Evolutionary conservation across 2,888 invertebrate species (phyloP).

Genomic region (Pristionchus mayeri): DNA sequence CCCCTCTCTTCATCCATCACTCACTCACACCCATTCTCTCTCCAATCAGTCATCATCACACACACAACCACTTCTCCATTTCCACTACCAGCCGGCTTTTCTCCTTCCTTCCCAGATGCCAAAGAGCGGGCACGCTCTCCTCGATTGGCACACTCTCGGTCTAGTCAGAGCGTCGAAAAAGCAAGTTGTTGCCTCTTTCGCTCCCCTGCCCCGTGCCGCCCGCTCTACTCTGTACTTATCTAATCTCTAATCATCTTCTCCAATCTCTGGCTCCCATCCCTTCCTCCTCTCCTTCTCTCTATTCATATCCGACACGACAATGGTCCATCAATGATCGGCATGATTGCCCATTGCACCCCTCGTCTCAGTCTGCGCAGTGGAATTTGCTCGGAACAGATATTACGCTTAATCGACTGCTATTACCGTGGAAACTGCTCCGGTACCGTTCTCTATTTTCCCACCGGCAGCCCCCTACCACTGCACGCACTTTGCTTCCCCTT

Average conservation of each 20-base stretch:
- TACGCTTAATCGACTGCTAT: too few relatives aligned
- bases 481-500: not conserved
- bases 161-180: not conserved
- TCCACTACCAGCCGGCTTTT: not conserved
- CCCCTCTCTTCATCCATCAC: not conserved
- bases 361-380: too few relatives aligned
- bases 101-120: not conserved
- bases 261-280: slow-evolving; percentile 16
- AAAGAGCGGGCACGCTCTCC: not conserved
- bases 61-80: not conserved
- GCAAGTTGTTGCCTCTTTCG: too few relatives aligned
- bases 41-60: slow-evolving; percentile 27
- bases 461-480: too few relatives aligned
- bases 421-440: too few relatives aligned
- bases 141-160: not conserved
- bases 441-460: too few relatives aligned
- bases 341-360: too few relatives aligned
- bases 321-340: not conserved
- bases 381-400: not conserved
- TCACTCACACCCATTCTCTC: not conserved
- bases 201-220: too few relatives aligned
- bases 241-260: slow-evolving; percentile 27
- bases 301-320: not conserved
- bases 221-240: slow-evolving; percentile 21
- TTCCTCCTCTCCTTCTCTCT: not conserved